Base-by-base conservation (phyloP, 2,888 invertebrate genomes). In the Pilophorus perplexus region DNA sequence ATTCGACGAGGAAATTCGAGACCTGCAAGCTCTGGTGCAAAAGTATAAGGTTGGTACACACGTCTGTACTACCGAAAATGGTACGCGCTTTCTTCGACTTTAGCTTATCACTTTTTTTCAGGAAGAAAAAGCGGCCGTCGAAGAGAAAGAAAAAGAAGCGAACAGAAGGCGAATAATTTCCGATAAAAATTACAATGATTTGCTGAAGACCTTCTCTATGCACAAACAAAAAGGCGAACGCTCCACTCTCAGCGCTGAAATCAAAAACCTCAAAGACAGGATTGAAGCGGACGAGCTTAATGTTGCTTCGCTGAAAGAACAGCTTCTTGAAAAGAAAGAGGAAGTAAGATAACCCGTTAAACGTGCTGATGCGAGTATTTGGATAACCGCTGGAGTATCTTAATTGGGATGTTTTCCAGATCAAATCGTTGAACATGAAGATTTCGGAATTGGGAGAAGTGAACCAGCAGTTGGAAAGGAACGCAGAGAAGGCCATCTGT, bases 291-390 rank as follows among this genome's bases (percentile, higher is more conserved):
- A 57, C 37, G 48, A 48, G 14, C 27, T 38, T 8, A 77, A 77
- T n/a, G 79, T 80, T 68, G 76, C 77, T 67, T 75, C 77, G 37
- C 74, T 80, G 68, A 79, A 76, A 2, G 76, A 75, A 66, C 75
- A 76, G 18, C 74, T 80, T 5, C 75, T 76, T 69, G 71, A 75
- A 16, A 79, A 79, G 72, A 75, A 75, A 68, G 76, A 76, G 69
- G 79, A 80, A 77, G 79, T 79, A 74, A 68, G 40, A 16, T 12
- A 3, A 8, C n/a, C n/a, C n/a, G n/a, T n/a, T 48, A 14, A 48
- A 23, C 25, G 3, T 14, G 5, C 16, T 18, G 3, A 4, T 42
- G 5, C 16, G 3, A 18, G 40, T 42, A 42, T 42, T 3, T 42
- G 20, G 14, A 2, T 14, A 42, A 2, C 42, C 8, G n/a, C 14